Evolutionary conservation across 1,140 invertebrate species (phyloP), one percentile per base, ranked within the genome.

Genomic region (Drosophila bocqueti): DNA sequence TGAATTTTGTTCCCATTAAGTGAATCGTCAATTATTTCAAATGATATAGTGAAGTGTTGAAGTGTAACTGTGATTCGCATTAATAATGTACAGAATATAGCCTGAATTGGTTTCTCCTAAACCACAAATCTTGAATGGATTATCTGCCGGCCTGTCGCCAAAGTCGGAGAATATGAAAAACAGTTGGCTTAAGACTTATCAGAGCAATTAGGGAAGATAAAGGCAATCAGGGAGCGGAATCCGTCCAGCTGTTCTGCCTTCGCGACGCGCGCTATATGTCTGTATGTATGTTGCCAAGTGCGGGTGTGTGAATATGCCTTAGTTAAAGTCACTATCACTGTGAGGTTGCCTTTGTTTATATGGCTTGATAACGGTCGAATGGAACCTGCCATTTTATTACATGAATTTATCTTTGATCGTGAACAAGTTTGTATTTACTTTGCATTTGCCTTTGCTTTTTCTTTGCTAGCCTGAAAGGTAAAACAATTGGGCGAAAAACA

Each of bases 321-420:
- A 85, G 67, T 78, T 55, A 50, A 64, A 77, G 58, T 60, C 55
- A 80, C 60, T 81, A 78, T 72, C 80, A 42, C 45, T 40, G 31
- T 58, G 69, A 52, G 38, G 43, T 46, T 49, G 54, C 66, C 31
- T 29, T 74, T 83, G 50, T 80, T 80, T 76, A 67, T 67, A 81
- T 74, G 47, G 60, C 81, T 42, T 36, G 50, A 73, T 55, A 54
- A 68, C 31, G 49, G n/a, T 36, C 43, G 42, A 47, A 47, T 36
- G 52, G 43, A 24, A 54, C 55, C 57, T 68, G 47, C 40, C 58
- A 42, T 36, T 85, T 83, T 73, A 81, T 77, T 84, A 81, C 82
- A 84, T 65, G 49, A 29, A 34, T 61, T 59, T 58, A 74, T 76
- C 71, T 69, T 74, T 60, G 47, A 55, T 13, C 34, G n/a, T 52